Conservation (phyloP, 2,888 invertebrate genomes). For the Eupeodes latifasciatus region DNA sequence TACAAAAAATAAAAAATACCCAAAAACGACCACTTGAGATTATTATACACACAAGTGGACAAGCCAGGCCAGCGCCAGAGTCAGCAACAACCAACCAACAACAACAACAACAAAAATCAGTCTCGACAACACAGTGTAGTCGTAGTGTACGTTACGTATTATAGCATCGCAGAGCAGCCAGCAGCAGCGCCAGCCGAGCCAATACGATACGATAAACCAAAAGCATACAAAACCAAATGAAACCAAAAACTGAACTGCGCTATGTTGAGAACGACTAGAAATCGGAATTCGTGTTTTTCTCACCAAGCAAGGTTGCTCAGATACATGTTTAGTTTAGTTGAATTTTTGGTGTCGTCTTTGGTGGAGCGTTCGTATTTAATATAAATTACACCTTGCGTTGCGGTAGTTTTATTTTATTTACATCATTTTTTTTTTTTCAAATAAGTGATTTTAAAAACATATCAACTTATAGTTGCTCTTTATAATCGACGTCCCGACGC, state of each 20-base stretch:
- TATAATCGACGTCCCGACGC: not conserved
- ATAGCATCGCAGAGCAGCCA: no score
- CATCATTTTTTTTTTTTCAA: not conserved
- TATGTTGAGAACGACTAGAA: conserved; percentile 70
- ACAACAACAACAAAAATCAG: not conserved
- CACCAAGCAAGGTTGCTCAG: conserved; percentile 67
- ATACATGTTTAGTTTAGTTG: conserved; percentile 74
- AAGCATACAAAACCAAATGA: not conserved
- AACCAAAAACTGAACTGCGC: conserved; percentile 50
- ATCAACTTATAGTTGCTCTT: not conserved
- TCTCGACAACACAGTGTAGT: no score
- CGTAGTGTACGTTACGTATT: no score
- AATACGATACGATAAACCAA: no score
- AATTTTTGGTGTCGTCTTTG: conserved; percentile 66
- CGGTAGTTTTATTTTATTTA: not conserved
- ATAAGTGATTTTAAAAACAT: conserved; percentile 5
- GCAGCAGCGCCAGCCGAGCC: no score
- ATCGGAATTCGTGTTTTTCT: conserved; percentile 74
- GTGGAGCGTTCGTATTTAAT: conserved; percentile 18
- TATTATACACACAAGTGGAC: conserved; percentile 16
- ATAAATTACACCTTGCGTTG: conserved; percentile 20
- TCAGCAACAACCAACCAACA: not conserved
- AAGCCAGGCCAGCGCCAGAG: not conserved
- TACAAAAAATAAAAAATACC: not conserved
- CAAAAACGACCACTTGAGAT: conserved; percentile 8